phyloP scores from a whole-genome alignment of 2,888 invertebrate species.

The Archips crataeganus region DNA sequence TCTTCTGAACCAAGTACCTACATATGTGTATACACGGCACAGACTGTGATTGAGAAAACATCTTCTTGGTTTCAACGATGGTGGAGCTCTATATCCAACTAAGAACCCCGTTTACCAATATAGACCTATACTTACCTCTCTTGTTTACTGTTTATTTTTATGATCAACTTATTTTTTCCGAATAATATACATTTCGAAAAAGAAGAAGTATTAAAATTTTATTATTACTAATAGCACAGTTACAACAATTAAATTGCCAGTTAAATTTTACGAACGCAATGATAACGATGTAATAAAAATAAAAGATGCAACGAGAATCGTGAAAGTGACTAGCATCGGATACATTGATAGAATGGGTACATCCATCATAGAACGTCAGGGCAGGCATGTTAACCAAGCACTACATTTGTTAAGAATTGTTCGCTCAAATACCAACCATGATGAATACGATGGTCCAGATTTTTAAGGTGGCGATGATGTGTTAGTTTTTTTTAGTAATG shows the following conservation, averaged over 20 bases:
- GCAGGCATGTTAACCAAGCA: conserved; percentile 50
- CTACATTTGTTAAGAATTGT: conserved; percentile 56
- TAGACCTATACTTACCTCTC: too few relatives aligned
- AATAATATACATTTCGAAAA: too few relatives aligned
- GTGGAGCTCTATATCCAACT: too few relatives aligned
- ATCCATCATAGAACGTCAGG: conserved; percentile 38
- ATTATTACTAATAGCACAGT: conserved; percentile 16
- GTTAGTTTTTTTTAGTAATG: conserved; percentile 29
- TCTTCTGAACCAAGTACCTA: not conserved
- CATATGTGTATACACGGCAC: too few relatives aligned
- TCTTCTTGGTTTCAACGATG: too few relatives aligned
- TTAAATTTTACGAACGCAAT: conserved; percentile 37
- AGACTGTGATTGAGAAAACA: too few relatives aligned
- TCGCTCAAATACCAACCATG: conserved; percentile 48
- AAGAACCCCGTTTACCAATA: too few relatives aligned
- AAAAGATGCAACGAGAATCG: conserved; percentile 38
- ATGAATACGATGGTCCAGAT: conserved; percentile 51
- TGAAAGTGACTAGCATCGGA: conserved; percentile 44
- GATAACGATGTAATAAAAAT: conserved; percentile 36
- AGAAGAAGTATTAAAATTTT: not conserved
- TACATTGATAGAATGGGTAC: conserved; percentile 47
- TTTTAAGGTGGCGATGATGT: conserved; percentile 48
- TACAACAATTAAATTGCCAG: conserved; percentile 25
- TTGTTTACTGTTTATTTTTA: too few relatives aligned
- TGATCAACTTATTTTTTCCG: too few relatives aligned